These are phyloP conservation scores for Gnathonemus echidnorhynchus DNA, from an alignment of 2,113 vertebrate genomes.

Conservation along the genomic window DNA sequence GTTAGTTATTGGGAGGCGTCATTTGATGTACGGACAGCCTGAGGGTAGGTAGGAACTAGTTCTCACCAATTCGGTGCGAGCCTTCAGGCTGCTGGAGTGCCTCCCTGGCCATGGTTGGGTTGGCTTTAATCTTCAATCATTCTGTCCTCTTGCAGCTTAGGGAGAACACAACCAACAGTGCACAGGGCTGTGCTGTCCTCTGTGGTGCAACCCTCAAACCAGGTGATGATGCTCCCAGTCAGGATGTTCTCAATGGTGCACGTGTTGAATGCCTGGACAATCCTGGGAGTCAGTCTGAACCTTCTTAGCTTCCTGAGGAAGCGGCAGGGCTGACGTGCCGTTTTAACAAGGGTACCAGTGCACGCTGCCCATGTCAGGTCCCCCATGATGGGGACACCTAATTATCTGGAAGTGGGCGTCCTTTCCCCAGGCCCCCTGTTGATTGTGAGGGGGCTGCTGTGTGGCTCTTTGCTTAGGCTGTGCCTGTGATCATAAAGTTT, in stretches of 20 bases:
- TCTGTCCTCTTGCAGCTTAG: neutral
- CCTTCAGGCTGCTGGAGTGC: neutral
- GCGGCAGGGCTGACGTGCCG: neutral
- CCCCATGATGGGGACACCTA: neutral
- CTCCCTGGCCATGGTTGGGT: neutral
- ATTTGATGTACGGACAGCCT: neutral
- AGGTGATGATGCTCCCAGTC: neutral
- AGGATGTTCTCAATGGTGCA: neutral
- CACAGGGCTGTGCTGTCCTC: neutral
- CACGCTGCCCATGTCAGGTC: neutral
- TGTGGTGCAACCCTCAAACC: neutral
- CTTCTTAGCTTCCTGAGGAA: neutral
- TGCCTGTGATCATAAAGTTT: neutral
- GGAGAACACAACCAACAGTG: neutral
- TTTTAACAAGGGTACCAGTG: neutral
- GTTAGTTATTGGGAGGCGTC: neutral
- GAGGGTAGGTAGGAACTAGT: neutral
- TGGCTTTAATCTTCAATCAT: neutral
- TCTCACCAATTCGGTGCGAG: neutral
- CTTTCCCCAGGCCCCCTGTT: neutral
- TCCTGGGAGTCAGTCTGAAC: neutral
- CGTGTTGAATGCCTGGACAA: neutral
- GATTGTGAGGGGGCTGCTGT: neutral
- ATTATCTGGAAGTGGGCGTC: neutral
- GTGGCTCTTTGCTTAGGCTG: neutral